These are phyloP conservation scores for Pseudomugil tenellus DNA, from an alignment of 2,797 vertebrate species.

Conservation along the genomic window DNA sequence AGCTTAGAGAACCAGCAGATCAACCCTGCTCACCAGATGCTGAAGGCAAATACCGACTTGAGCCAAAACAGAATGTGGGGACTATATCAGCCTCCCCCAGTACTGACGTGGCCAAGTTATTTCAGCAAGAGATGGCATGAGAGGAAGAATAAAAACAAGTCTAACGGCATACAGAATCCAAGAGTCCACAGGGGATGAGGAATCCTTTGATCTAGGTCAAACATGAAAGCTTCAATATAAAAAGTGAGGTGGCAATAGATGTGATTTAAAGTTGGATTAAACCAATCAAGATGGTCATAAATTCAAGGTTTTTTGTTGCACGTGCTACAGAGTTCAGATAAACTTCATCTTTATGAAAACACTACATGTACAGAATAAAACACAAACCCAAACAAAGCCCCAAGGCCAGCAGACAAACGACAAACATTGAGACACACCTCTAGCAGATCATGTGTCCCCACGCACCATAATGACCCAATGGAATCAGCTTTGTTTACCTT, in stretches of 20 bases:
- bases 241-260: conserved; percentile 20
- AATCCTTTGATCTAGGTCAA: conserved; percentile 59
- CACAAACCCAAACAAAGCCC: conserved; percentile 59
- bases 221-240: conserved; percentile 40
- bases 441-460: conserved; percentile 58
- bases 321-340: conserved; percentile 5
- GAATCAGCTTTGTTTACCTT: conserved; percentile 74
- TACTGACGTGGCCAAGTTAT: conserved; percentile 58
- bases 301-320: conserved; percentile 15
- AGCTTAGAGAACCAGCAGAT: conserved; percentile 66
- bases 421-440: conserved; percentile 46
- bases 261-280: conserved; percentile 61
- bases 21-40: conserved; percentile 78
- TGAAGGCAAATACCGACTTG: conserved; percentile 63
- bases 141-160: conserved; percentile 35
- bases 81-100: conserved; percentile 56
- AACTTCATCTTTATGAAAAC: conserved; percentile 16
- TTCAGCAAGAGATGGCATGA: conserved; percentile 42
- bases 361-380: conserved; percentile 41
- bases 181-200: conserved; percentile 12
- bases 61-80: conserved; percentile 64
- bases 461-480: conserved; percentile 60
- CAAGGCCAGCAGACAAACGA: conserved; percentile 45
- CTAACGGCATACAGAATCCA: conserved; percentile 18
- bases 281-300: conserved; percentile 43